These are phyloP conservation scores for Scomber japonicus DNA, from an alignment of 2,113 vertebrate species.

Conservation along the genomic window DNA sequence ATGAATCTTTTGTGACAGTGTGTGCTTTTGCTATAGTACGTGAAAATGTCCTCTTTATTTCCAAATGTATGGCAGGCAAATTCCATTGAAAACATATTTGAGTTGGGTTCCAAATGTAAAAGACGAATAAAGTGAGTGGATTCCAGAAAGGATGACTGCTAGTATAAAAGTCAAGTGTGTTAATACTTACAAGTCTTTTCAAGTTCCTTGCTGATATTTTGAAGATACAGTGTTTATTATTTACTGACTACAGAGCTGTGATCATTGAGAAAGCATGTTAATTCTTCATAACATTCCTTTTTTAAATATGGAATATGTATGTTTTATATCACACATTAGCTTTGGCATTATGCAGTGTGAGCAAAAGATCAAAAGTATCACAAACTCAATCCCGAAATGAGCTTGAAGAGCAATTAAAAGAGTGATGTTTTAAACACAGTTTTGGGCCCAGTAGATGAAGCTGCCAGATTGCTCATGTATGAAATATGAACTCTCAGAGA, in stretches of 20 bases:
- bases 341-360: background rate
- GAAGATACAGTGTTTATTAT: background rate
- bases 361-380: background rate
- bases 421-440: conserved; percentile 35
- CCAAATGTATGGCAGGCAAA: background rate
- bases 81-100: background rate
- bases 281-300: background rate
- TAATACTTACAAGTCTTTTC: background rate
- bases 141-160: background rate
- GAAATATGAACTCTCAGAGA: conserved; percentile 72
- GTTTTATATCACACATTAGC: background rate
- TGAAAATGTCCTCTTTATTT: background rate
- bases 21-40: background rate
- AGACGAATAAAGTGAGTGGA: too few relatives aligned
- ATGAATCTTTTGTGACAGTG: conserved; percentile 36
- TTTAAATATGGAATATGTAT: background rate
- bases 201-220: background rate
- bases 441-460: conserved; percentile 35
- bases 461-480: conserved; percentile 62
- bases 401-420: conserved; percentile 13
- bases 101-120: background rate
- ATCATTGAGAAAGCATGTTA: background rate
- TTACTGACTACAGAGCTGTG: too few relatives aligned
- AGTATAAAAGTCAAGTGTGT: background rate
- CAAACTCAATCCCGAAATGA: background rate